These are phyloP conservation scores for Tetrapedia diversipes DNA, from an alignment of 2,888 invertebrate species.

Conservation along the genomic window DNA sequence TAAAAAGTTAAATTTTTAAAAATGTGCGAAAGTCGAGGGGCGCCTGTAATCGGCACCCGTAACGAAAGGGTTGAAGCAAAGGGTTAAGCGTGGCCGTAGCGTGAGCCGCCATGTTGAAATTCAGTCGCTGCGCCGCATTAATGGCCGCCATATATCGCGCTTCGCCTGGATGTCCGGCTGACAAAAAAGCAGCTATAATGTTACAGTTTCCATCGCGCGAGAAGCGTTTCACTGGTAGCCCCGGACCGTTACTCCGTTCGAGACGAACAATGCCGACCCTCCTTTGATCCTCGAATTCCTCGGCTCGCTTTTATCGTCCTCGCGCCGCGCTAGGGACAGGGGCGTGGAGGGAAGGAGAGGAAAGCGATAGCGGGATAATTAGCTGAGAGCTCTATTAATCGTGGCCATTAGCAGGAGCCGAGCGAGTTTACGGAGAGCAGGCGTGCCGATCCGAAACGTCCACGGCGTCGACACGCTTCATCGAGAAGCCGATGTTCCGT, in stretches of 20 bases:
- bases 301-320: constrained; percentile 18
- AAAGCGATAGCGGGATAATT: constrained; percentile 37
- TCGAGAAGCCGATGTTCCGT: constrained; percentile 47
- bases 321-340: background rate
- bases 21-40: no score
- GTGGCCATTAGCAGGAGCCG: constrained; percentile 34
- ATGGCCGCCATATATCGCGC: constrained; percentile 21
- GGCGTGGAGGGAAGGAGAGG: background rate
- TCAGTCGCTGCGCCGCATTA: constrained; percentile 23
- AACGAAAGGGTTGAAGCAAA: no score
- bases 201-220: constrained; percentile 43
- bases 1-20: no score
- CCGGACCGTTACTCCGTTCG: constrained; percentile 1
- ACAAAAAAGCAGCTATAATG: constrained; percentile 35
- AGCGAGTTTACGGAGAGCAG: constrained; percentile 31
- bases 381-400: constrained; percentile 46
- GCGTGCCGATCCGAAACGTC: constrained; percentile 17
- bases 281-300: background rate
- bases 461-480: constrained; percentile 47
- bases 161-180: constrained; percentile 5
- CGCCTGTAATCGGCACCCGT: no score
- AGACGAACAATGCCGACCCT: constrained; percentile 26
- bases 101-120: no score
- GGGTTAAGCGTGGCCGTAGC: no score
- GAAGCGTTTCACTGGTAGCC: constrained; percentile 27